phyloP scores from a whole-genome alignment of 2,113 vertebrate species.

The Cettia cetti region DNA sequence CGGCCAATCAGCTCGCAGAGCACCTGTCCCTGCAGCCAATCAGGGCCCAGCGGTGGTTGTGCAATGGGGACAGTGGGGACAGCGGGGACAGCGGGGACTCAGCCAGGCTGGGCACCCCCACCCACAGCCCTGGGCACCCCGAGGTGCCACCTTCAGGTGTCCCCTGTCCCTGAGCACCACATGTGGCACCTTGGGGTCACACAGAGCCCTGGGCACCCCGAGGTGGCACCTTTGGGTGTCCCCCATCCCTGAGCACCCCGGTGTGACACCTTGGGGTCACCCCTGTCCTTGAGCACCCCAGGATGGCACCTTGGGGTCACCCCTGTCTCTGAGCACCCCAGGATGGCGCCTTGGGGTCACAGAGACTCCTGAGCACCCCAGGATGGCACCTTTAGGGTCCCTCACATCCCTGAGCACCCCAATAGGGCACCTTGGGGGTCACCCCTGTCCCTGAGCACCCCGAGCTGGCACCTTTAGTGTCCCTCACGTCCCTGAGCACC shows the following conservation, averaged over 20 bases:
- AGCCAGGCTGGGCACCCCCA: neutral
- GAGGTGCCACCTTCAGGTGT: neutral
- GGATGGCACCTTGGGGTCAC: too few relatives aligned
- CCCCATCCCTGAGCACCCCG: neutral
- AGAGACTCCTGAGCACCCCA: fast-evolving
- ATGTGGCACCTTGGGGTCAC: neutral
- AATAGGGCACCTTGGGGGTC: neutral
- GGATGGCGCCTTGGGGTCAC: too few relatives aligned
- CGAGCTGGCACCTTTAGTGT: neutral
- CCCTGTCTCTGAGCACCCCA: neutral
- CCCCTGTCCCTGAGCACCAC: too few relatives aligned
- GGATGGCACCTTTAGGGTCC: too few relatives aligned
- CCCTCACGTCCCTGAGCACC: neutral
- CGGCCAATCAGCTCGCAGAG: neutral
- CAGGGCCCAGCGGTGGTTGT: fast-evolving
- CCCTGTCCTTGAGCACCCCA: fast-evolving
- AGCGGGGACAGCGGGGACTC: neutral
- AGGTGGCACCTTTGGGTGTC: too few relatives aligned
- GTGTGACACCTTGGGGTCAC: too few relatives aligned
- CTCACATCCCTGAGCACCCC: too few relatives aligned
- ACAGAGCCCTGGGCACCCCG: too few relatives aligned
- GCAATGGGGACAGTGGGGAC: neutral
- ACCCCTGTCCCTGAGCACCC: neutral
- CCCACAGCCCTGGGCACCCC: neutral
- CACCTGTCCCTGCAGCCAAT: neutral